Evolutionary conservation across 2,113 vertebrate species (phyloP).

Genomic region (Eurypyga helias): DNA sequence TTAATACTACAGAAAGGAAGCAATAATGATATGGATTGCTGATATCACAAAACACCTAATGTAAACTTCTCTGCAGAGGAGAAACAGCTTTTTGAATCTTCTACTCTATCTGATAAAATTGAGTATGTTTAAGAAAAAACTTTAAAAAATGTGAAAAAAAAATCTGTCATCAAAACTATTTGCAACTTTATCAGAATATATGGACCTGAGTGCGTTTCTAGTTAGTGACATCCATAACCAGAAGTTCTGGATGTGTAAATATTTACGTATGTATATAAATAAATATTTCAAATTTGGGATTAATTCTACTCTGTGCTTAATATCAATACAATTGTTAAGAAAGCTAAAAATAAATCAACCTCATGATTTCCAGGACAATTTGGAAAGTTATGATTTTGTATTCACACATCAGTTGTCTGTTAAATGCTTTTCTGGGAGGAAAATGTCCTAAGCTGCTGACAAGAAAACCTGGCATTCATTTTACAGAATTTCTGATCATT

Average conservation of each 20-base stretch:
- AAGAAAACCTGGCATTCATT: neutral
- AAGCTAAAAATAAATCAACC: neutral
- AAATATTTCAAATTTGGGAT: neutral
- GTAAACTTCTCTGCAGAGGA: neutral
- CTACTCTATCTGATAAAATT: neutral
- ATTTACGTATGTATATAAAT: neutral
- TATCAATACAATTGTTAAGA: neutral
- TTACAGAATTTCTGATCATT: neutral
- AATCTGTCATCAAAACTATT: neutral
- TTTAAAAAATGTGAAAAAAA: neutral
- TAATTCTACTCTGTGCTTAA: neutral
- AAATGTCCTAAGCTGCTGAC: neutral
- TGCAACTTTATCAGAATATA: neutral
- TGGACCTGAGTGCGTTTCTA: neutral
- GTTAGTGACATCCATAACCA: neutral
- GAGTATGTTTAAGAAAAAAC: neutral
- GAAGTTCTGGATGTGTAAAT: neutral
- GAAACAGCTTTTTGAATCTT: neutral
- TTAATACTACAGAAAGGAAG: neutral
- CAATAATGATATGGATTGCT: neutral
- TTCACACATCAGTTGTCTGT: neutral
- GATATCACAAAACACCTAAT: neutral
- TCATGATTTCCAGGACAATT: neutral
- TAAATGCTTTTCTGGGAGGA: neutral
- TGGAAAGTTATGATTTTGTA: neutral